phyloP scores from a whole-genome alignment of 2,888 invertebrate genomes.

The Anticlea derivata region DNA sequence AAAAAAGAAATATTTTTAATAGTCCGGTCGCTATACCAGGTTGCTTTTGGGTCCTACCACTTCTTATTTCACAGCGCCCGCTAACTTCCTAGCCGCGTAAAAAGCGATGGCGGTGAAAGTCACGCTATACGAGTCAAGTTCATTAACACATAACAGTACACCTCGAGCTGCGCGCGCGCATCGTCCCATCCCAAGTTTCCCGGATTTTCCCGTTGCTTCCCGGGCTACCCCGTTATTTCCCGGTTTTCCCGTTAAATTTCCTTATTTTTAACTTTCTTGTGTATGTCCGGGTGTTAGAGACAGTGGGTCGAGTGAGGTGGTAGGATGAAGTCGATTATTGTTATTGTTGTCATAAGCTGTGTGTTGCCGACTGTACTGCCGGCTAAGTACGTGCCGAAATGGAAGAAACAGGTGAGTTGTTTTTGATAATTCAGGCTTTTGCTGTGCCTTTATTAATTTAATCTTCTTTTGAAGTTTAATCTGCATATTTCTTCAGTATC shows the following conservation, averaged over 20 bases:
- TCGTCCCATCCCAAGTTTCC: slow-evolving; percentile 34
- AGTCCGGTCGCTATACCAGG: too few species aligned
- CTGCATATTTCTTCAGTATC: slow-evolving; percentile 7
- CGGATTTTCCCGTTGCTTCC: slow-evolving; percentile 19
- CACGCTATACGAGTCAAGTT: slow-evolving; percentile 67
- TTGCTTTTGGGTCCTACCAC: too few species aligned
- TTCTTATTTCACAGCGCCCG: too few species aligned
- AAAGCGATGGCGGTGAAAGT: slow-evolving; percentile 71
- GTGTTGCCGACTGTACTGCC: slow-evolving; percentile 58
- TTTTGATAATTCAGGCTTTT: not conserved
- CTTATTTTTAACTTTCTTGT: not conserved
- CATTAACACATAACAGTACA: slow-evolving; percentile 78
- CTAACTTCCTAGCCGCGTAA: slow-evolving; percentile 55
- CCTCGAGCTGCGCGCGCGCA: slow-evolving; percentile 47
- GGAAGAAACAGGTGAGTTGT: slow-evolving; percentile 89
- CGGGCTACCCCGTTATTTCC: slow-evolving; percentile 9
- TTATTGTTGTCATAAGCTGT: slow-evolving; percentile 54
- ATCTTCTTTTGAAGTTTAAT: slow-evolving; percentile 6
- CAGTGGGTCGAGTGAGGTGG: slow-evolving; percentile 17
- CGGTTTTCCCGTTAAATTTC: slow-evolving; percentile 4
- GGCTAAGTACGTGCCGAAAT: slow-evolving; percentile 88
- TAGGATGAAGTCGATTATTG: slow-evolving; percentile 50
- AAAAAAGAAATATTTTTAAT: too few species aligned
- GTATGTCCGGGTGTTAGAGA: slow-evolving; percentile 5
- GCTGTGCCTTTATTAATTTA: not conserved